Percentiles rank a stretch among this genome's conserved stretches.
These are phyloP conservation scores for Ptilodon capucinus DNA, from an alignment of 2,888 invertebrate species.

Conservation along the genomic window DNA sequence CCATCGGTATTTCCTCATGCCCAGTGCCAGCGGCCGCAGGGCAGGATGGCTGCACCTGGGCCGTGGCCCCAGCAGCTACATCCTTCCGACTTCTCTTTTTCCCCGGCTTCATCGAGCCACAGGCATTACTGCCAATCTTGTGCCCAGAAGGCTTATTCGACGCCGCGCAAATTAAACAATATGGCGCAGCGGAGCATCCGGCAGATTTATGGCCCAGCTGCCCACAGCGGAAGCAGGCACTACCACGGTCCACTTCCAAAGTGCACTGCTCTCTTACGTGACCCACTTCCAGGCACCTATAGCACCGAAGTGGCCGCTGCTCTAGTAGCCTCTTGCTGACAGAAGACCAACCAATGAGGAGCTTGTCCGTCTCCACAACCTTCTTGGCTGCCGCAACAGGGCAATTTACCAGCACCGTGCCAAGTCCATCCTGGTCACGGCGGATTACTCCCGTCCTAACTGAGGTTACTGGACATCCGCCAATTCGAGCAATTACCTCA, in stretches of 20 bases:
- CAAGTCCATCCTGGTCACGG: not conserved
- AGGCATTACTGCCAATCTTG: constrained; percentile 3
- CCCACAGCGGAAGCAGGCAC: constrained; percentile 20
- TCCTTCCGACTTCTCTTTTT: not conserved
- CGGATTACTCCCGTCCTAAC: constrained; percentile 7
- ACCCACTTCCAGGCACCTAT: constrained; percentile 10
- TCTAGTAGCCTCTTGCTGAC: constrained; percentile 7
- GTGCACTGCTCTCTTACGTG: constrained; percentile 10
- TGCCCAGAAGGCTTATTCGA: constrained; percentile 7
- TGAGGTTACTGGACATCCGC: not conserved
- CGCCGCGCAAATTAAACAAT: constrained; percentile 12
- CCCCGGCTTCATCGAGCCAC: not conserved
- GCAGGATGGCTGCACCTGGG: not conserved
- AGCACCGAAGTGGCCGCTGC: constrained; percentile 11
- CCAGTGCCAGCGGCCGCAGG: constrained; percentile 6
- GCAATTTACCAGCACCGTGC: not conserved
- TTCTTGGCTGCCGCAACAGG: constrained; percentile 17
- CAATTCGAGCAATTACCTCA: constrained; percentile 6
- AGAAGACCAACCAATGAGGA: constrained; percentile 18
- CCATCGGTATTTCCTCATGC: constrained; percentile 2
- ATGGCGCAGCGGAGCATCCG: constrained; percentile 8
- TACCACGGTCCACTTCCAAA: not conserved
- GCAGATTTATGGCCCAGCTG: constrained; percentile 12
- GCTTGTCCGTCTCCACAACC: constrained; percentile 4
- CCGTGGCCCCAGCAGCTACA: constrained; percentile 13